These are phyloP conservation scores for Phataginus tetradactyla DNA, from an alignment of 2,797 vertebrate genomes.

Conservation along the genomic window DNA sequence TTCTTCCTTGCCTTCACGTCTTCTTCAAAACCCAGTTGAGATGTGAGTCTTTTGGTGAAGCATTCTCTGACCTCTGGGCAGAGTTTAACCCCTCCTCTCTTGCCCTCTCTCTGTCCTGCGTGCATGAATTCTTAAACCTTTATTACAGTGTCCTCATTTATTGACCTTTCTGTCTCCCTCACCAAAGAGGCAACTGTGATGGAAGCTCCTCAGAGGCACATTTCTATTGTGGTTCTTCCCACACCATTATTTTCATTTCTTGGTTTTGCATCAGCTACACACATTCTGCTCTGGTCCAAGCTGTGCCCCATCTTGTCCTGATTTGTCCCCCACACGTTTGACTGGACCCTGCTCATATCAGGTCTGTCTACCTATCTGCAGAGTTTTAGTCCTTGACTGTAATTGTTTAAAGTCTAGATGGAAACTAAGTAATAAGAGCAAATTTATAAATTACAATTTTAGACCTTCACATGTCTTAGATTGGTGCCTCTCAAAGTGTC, in stretches of 20 bases:
- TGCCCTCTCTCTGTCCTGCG: background rate
- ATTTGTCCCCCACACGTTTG: background rate
- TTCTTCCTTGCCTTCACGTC: background rate
- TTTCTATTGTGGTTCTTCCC: background rate
- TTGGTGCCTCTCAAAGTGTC: background rate
- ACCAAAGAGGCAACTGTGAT: background rate
- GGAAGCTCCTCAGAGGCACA: background rate
- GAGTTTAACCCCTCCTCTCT: background rate
- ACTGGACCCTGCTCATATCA: background rate
- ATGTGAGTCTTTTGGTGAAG: background rate
- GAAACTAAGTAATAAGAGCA: background rate
- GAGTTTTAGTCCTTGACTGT: background rate
- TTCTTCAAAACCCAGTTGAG: background rate
- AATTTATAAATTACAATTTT: background rate
- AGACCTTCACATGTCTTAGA: background rate
- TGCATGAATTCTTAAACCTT: background rate
- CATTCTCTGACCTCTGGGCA: background rate
- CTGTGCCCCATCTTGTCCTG: background rate
- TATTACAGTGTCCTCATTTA: background rate
- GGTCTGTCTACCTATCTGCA: background rate
- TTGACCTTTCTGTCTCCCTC: background rate
- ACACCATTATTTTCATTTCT: background rate
- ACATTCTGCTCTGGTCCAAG: background rate
- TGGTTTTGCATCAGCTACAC: background rate
- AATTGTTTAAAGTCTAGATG: background rate